These are phyloP conservation scores for Melanotaenia trifasciata DNA, from an alignment of 2,797 vertebrate genomes.

Conservation along the genomic window DNA sequence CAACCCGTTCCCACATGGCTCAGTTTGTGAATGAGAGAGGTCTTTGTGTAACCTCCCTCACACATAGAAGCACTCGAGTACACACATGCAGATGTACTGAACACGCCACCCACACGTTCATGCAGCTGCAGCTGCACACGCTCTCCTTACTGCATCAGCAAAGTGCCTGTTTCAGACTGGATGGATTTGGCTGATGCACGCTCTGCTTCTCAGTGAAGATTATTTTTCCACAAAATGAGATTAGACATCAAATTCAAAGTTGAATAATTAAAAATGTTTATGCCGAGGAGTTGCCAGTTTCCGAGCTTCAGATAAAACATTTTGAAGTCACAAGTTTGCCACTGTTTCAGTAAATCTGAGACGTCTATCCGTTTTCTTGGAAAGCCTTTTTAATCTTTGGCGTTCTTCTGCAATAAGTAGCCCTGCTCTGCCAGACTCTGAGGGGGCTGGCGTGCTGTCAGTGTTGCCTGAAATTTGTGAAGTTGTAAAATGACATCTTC, in stretches of 20 bases:
- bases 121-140: slow-evolving; percentile 59
- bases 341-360: slow-evolving; percentile 32
- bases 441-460: slow-evolving; percentile 37
- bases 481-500: slow-evolving; percentile 58
- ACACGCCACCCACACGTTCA: slow-evolving; percentile 57
- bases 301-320: slow-evolving; percentile 27
- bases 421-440: slow-evolving; percentile 44
- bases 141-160: slow-evolving; percentile 63
- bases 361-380: slow-evolving; percentile 37
- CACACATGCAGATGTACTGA: slow-evolving; percentile 44
- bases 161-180: slow-evolving; percentile 52
- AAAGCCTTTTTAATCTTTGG: slow-evolving; percentile 48
- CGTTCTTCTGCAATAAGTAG: slow-evolving; percentile 31
- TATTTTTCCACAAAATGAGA: slow-evolving; percentile 35
- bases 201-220: slow-evolving; percentile 28
- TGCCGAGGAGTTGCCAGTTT: slow-evolving; percentile 30
- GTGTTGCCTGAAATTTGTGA: slow-evolving; percentile 39
- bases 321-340: slow-evolving; percentile 40
- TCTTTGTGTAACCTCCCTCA: slow-evolving; percentile 37
- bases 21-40: slow-evolving; percentile 74
- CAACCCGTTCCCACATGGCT: slow-evolving; percentile 57
- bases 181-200: slow-evolving; percentile 35
- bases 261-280: slow-evolving; percentile 46
- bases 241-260: slow-evolving; percentile 39
- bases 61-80: not conserved